Base-by-base conservation (phyloP, 1,140 invertebrate species). In the Lepidurus apus region DNA sequence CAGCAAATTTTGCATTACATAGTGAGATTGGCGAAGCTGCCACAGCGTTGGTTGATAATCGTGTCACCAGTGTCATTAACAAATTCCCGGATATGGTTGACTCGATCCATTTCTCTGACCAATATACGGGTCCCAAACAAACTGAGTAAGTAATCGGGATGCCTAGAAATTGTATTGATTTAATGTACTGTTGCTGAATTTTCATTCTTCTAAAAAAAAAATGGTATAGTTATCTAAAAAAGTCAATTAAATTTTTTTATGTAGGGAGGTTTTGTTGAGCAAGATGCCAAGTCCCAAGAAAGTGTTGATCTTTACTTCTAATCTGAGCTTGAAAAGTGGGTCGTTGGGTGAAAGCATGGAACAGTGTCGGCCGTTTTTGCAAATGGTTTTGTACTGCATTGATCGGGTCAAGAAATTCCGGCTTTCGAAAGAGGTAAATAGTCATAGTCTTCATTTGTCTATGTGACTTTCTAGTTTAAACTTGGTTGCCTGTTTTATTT, bases 81-180 rank as follows among this genome's bases (percentile, higher is more conserved):
- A 96, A 94, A 86, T 97, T 93, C 88, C 89, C 93, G 81, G 89
- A 91, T 80, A 88, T 91, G 82, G 90, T 99, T 82, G 97, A 99
- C 84, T 99, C 93, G 86, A 93, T 99, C 85, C 97, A 99, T 86
- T 91, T 99, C 83, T 98, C 96, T 78, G 98, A 99, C 87, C 94
- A 98, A 84, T 99, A 92, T 86, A 93, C 92, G 81, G 94, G 97
- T 73, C 89, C 89, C 7, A 96, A 97, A 85, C 90, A 92, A 83
- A 91, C 92, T 83, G 96, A 98, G 91, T 94, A 87, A 90, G 91
- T 34, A 34, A 34, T 34, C 34, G 34, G 34, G 88, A 74, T 47
- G 45, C 17, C 45, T 47, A 81, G 81, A 78, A 65, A 80, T 42
- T 74, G 77, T 74, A 78, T 74, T 81, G 76, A 78, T 47, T 80